Conservation (phyloP, 2,888 invertebrate genomes). For the Calliphora vomitoria region DNA sequence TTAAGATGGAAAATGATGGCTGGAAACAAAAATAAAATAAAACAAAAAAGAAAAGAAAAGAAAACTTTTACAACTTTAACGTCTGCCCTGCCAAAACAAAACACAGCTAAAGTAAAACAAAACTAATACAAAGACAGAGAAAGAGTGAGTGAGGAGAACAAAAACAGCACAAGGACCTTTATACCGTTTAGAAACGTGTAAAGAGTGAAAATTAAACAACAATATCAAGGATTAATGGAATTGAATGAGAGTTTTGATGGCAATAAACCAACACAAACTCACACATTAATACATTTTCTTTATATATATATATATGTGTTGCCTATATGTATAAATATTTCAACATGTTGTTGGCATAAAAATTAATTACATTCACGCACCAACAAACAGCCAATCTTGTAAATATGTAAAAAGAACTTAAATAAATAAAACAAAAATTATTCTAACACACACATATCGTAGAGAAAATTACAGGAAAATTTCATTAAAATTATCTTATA, state of each 20-base stretch:
- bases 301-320: neutral
- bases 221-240: slow-evolving; percentile 59
- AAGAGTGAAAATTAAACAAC: slow-evolving; percentile 57
- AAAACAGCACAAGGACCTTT: slow-evolving; percentile 22
- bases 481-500: slow-evolving; percentile 39
- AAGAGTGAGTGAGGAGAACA: neutral
- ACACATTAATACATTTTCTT: neutral
- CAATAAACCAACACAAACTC: slow-evolving; percentile 45
- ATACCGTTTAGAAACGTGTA: slow-evolving; percentile 26
- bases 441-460: slow-evolving; percentile 3
- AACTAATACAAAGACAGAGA: neutral
- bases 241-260: slow-evolving; percentile 55
- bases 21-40: slow-evolving; percentile 10
- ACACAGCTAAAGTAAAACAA: neutral
- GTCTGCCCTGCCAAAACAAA: slow-evolving; percentile 41
- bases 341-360: slow-evolving; percentile 72
- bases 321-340: slow-evolving; percentile 42
- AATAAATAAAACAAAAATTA: slow-evolving; percentile 1
- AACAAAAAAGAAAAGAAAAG: slow-evolving; percentile 23
- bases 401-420: slow-evolving; percentile 1
- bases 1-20: slow-evolving; percentile 51
- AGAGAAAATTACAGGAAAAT: slow-evolving; percentile 29
- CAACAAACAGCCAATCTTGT: slow-evolving; percentile 51
- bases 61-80: slow-evolving; percentile 45
- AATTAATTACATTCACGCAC: slow-evolving; percentile 74